A percentile compares a stretch with the other conserved stretches of the same genome.
Conservation (phyloP, 23 tunicate species). For the Oikopleura albicans region DNA sequence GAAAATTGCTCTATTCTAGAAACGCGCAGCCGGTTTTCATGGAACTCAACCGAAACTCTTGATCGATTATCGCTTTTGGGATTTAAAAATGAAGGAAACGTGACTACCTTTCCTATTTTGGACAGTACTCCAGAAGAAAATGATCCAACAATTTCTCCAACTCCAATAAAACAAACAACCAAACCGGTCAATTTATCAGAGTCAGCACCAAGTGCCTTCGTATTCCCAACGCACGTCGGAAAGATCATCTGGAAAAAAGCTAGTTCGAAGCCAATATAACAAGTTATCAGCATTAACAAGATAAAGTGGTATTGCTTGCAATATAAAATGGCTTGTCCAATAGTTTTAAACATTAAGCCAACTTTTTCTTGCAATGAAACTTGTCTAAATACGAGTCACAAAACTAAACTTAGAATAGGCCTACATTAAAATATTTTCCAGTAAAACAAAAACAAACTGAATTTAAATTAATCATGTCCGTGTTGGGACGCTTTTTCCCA, state of each 20-base stretch:
- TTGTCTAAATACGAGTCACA: not conserved
- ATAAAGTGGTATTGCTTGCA: not conserved
- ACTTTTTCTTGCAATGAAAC: not conserved
- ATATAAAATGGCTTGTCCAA: not conserved
- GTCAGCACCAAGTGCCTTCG: slow-evolving; percentile 58
- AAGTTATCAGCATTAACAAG: not conserved
- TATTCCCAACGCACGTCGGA: slow-evolving; percentile 87
- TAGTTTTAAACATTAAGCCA: not conserved
- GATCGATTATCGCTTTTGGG: too few species aligned
- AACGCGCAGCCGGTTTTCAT: too few species aligned
- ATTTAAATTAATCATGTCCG: too few species aligned
- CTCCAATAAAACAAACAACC: slow-evolving; percentile 68
- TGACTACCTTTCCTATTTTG: not conserved
- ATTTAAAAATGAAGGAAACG: too few species aligned
- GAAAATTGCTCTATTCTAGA: too few species aligned
- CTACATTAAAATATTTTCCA: too few species aligned
- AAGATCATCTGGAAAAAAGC: slow-evolving; percentile 5
- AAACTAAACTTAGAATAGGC: too few species aligned
- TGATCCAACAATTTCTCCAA: slow-evolving; percentile 48
- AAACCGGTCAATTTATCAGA: slow-evolving; percentile 70
- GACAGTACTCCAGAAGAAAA: not conserved
- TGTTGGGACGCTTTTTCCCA: too few species aligned
- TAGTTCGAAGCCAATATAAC: slow-evolving; percentile 15
- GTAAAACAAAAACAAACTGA: too few species aligned
- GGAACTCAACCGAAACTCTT: too few species aligned